Base-by-base conservation (phyloP, 2,113 vertebrate species). In the Echinops telfairi region DNA sequence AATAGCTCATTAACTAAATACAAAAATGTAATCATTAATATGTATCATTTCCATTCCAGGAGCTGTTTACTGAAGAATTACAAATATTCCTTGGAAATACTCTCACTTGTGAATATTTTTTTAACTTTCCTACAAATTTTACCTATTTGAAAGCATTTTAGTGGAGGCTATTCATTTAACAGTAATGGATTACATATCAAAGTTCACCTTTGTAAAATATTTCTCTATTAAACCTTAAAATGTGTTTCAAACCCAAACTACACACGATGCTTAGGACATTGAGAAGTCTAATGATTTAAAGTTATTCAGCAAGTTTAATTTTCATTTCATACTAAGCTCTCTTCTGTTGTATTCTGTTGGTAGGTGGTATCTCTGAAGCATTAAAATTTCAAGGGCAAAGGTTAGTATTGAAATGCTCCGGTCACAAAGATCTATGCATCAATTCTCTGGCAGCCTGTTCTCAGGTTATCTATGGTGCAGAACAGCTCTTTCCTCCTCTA, bases 221-320 rank as follows among this genome's bases (percentile, higher is more conserved):
- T 78, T 78, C 36, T 88, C 29, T 78, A 64, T 88, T 88, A 78
- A 64, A 76, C 33, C 53, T 76, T 83, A 58, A 75, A 33, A 40
- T 27, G 38, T 78, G 57, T 77, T 77, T 88, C 75, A 36, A 78
- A 88, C n/a, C 58, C 36, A 62, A 43, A 43, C 25, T 71, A 64
- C 66, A n/a, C 76, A 11, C 58, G 25, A 33, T 40, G 57, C 22
- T 77, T 75, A 76, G 38, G 31, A 71, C 68, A 76, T 31, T 57
- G 58, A 16, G 29, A 43, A 77, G n/a, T 77, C 58, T 91, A 91
- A 91, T 83, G 77, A 91, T 29, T 27, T 31, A 38, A 66, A 57
- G 23, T 14, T 33, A 75, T 25, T 47, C 29, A 33, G 38, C 7
- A 27, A 78, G 53, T 36, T 57, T 91, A 71, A 62, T 23, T 91